phyloP scores from a whole-genome alignment of 1,140 invertebrate genomes.

The Archivesica marissinica region DNA sequence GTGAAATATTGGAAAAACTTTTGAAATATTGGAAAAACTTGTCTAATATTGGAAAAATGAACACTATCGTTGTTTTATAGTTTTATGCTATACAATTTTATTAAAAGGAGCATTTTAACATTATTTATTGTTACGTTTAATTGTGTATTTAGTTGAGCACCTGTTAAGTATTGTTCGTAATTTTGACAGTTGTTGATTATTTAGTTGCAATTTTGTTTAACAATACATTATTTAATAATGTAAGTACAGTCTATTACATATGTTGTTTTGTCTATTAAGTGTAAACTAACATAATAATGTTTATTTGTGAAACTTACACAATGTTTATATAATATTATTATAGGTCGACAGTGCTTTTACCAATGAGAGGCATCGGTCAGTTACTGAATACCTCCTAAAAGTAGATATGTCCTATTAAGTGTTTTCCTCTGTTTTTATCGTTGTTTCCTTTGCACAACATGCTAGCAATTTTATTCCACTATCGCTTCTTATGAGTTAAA shows the following conservation, averaged over 20 bases:
- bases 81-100: too few species aligned
- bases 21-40: too few species aligned
- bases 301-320: background rate
- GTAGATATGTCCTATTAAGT: too few species aligned
- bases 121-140: conserved; percentile 27
- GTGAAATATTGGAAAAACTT: too few species aligned
- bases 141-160: conserved; percentile 11
- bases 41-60: too few species aligned
- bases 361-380: too few species aligned
- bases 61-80: conserved; percentile 9
- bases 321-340: background rate
- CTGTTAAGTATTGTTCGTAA: background rate
- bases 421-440: too few species aligned
- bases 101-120: conserved; percentile 7
- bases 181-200: background rate
- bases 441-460: too few species aligned
- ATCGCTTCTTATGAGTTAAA: too few species aligned
- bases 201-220: conserved; percentile 2
- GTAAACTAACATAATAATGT: conserved; percentile 13
- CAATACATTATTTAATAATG: conserved; percentile 14
- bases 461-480: too few species aligned
- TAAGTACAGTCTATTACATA: background rate
- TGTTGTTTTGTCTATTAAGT: background rate
- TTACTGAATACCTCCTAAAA: too few species aligned
- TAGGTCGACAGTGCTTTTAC: background rate